phyloP scores from a whole-genome alignment of 2,888 invertebrate species.

The Tachina fera region DNA sequence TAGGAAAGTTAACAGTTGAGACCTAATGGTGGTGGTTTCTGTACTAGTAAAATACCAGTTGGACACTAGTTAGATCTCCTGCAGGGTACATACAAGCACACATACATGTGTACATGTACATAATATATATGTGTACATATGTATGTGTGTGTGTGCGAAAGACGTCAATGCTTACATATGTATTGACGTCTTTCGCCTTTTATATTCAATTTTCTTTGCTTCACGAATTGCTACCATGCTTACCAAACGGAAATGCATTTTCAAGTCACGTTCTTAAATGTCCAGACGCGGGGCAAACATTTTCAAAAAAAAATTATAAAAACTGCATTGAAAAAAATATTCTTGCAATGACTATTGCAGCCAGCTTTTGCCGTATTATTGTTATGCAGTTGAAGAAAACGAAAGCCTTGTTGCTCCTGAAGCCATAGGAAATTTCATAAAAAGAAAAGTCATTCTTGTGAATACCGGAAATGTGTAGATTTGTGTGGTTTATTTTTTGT shows the following conservation, averaged over 20 bases:
- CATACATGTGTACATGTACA: neutral
- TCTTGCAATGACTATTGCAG: conserved; percentile 15
- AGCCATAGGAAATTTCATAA: neutral
- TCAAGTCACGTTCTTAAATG: conserved; percentile 71
- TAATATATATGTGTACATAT: conserved; percentile 35
- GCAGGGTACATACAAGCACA: too few species aligned
- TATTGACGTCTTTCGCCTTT: conserved; percentile 4
- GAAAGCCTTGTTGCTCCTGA: neutral
- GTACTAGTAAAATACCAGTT: too few species aligned
- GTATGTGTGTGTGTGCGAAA: too few species aligned
- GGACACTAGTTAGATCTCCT: too few species aligned
- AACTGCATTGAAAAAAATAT: neutral
- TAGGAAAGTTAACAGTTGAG: too few species aligned
- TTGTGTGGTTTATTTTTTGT: conserved; percentile 9
- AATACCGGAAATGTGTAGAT: conserved; percentile 42
- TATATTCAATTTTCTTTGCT: conserved; percentile 47
- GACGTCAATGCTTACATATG: too few species aligned
- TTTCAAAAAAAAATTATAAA: conserved; percentile 20
- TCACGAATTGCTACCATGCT: conserved; percentile 37
- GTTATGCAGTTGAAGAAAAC: neutral
- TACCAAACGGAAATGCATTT: conserved; percentile 65
- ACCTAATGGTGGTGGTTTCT: too few species aligned
- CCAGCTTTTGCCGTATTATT: neutral
- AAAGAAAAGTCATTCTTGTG: neutral
- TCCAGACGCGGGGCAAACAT: conserved; percentile 73